Base-by-base conservation (phyloP, 2,113 vertebrate species). In the Lipotes vexillifer region DNA sequence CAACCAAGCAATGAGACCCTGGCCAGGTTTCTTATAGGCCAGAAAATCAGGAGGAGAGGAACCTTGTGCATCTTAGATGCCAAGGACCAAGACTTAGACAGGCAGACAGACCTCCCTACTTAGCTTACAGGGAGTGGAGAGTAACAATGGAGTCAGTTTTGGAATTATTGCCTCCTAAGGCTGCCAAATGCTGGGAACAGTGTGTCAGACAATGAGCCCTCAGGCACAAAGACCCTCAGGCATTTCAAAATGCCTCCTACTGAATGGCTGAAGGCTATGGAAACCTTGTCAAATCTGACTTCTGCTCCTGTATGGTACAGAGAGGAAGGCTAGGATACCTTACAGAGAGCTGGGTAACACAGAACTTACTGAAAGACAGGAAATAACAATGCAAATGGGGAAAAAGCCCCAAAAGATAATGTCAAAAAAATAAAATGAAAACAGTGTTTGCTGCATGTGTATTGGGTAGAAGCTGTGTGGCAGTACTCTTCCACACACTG, bases 81-180 rank as follows among this genome's bases (percentile, higher is more conserved):
- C 23, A 52, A 15, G 46, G 10, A 6, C 27, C 23, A 52, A 65
- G 14, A 18, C 49, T 61, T 46, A 77, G 21, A 36, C 3, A 11
- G 4, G 21, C 14, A 86, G 77, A 74, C 52, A 92, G 33, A 69
- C 0, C 3, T 27, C 33, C 36, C 18, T 69, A 15, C 23, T 71
- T 55, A 61, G 13, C 31, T 52, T 29, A 12, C 0, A 15, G 1
- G 12, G 33, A 38, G 10, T 2, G 0, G 0, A 1, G 13, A 11
- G 12, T 59, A 44, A 38, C 6, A 21, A 6, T 33, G 7, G 3
- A 25, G 4, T 46, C 29, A 33, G 1, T 72, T 65, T 63, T 9
- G 81, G 66, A 71, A n/a, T 3, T 11, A 0, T 85, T 90, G 10
- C 4, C 5, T 90, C 10, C 0, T n/a, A 23, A 93, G 27, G 3